A percentile compares a stretch with the other conserved stretches of the same genome.
Evolutionary conservation across 1,140 invertebrate species (phyloP).

Genomic region (Neomicropteryx cornuta): DNA sequence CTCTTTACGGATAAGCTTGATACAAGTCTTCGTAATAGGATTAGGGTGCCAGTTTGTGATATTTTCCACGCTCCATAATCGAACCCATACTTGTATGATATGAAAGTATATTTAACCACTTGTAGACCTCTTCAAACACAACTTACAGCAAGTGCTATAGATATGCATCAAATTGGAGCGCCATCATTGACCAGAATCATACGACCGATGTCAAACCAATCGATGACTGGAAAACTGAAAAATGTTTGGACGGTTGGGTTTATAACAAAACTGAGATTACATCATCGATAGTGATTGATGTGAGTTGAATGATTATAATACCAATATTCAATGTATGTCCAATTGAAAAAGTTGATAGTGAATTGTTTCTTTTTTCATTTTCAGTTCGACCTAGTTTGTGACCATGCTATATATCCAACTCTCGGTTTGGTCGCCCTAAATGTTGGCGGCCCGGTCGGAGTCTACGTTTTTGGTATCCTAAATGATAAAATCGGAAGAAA

Average conservation of each 20-base stretch:
- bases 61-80: too few relatives aligned
- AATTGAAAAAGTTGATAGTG: neutral
- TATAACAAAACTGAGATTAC: slow-evolving; percentile 55
- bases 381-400: slow-evolving; percentile 79
- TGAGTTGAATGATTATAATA: slow-evolving; percentile 43
- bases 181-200: slow-evolving; percentile 32
- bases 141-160: slow-evolving; percentile 49
- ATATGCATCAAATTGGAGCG: slow-evolving; percentile 62
- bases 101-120: too few relatives aligned
- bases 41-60: too few relatives aligned
- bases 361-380: slow-evolving; percentile 18
- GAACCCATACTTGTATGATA: too few relatives aligned
- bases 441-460: slow-evolving; percentile 72
- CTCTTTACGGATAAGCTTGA: too few relatives aligned
- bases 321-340: too few relatives aligned
- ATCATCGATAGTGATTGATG: slow-evolving; percentile 75
- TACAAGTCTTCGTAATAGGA: too few relatives aligned
- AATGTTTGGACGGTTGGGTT: slow-evolving; percentile 69
- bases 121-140: too few relatives aligned
- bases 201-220: slow-evolving; percentile 33
- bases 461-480: slow-evolving; percentile 71
- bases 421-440: slow-evolving; percentile 73
- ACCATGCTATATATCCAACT: slow-evolving; percentile 73
- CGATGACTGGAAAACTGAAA: slow-evolving; percentile 47
- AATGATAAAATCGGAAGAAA: slow-evolving; percentile 76